Base-by-base conservation (phyloP, 1,140 invertebrate species). In the Drosophila trapezifrons region DNA sequence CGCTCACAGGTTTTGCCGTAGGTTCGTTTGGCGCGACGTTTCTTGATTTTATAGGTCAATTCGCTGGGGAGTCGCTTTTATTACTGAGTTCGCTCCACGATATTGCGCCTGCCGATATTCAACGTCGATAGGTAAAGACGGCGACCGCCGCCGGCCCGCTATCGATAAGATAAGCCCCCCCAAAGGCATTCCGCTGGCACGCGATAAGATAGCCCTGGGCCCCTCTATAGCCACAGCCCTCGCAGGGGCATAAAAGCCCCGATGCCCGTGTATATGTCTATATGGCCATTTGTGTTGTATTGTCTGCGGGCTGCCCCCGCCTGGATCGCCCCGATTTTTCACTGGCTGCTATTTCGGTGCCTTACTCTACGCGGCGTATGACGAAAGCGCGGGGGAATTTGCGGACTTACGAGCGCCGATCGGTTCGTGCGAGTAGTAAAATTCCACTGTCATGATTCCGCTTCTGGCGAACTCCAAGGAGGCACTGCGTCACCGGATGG, bases 331-430 rank as follows among this genome's bases (percentile, higher is more conserved):
- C 25, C 37, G 8, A 17, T 9, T 3, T 20, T 3, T 40, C 25
- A 64, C 62, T 49, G 47, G 49, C 8, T 45, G 64, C 62, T 67
- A 63, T 64, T 81, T 66, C 51, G 46, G 65, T 80, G 42, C 57
- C 42, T 76, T 35, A 52, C 49, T 51, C 46, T 47, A 47, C 10
- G 1, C 64, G n/a, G 35, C 37, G 15, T 25, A 77, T 82, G 80
- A 83, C 80, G 80, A 75, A 75, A 75, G 49, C 59, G 29, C 15
- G 18, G 40, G 58, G 59, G 59, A 83, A 82, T 82, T 77, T 69
- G 56, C 25, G 27, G 15, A 8, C 13, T n/a, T 25, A 38, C 29
- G 29, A 17, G n/a, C 8, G 27, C 27, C 25, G 4, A 4, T n/a
- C 45, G 59, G 20, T 22, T 22, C 25, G 29, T 18, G 35, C 18